Conservation (phyloP, 1,140 invertebrate species). For the Andrena cerasifolii region DNA sequence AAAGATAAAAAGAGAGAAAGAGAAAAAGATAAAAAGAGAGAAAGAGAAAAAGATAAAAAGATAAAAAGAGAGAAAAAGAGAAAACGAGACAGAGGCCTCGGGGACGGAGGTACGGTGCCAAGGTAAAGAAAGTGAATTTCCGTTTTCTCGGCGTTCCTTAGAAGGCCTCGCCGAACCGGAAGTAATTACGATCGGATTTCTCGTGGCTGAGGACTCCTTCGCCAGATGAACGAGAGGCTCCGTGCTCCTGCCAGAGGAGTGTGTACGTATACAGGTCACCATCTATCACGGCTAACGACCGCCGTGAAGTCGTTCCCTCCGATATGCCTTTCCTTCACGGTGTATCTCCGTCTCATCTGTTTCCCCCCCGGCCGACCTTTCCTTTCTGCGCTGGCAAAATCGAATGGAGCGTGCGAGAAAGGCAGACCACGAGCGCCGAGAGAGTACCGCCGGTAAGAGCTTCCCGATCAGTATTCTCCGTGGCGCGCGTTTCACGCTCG, state of each 20-base stretch:
- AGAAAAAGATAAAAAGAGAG: neutral
- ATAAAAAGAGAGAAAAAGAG: neutral
- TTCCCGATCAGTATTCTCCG: neutral
- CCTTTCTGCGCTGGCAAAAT: constrained; percentile 26
- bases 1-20: too few species aligned
- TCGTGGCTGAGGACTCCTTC: constrained; percentile 43
- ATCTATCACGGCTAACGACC: constrained; percentile 71
- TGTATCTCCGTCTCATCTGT: constrained; percentile 44
- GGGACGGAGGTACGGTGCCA: constrained; percentile 41
- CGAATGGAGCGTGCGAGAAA: neutral
- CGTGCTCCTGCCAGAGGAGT: neutral
- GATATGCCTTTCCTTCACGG: constrained; percentile 51
- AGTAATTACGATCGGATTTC: constrained; percentile 74
- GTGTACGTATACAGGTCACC: constrained; percentile 52
- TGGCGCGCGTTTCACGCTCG: neutral
- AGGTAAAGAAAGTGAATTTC: constrained; percentile 69
- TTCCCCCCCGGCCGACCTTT: constrained; percentile 16
- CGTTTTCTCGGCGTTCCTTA: constrained; percentile 60
- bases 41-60: constrained; percentile 1
- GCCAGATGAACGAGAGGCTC: constrained; percentile 36
- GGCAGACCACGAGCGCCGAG: neutral
- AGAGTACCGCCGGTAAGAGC: neutral
- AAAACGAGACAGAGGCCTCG: neutral
- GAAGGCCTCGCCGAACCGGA: constrained; percentile 66
- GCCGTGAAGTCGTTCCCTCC: constrained; percentile 60